Conservation (phyloP, 2,113 vertebrate genomes). For the Oriolus oriolus region DNA sequence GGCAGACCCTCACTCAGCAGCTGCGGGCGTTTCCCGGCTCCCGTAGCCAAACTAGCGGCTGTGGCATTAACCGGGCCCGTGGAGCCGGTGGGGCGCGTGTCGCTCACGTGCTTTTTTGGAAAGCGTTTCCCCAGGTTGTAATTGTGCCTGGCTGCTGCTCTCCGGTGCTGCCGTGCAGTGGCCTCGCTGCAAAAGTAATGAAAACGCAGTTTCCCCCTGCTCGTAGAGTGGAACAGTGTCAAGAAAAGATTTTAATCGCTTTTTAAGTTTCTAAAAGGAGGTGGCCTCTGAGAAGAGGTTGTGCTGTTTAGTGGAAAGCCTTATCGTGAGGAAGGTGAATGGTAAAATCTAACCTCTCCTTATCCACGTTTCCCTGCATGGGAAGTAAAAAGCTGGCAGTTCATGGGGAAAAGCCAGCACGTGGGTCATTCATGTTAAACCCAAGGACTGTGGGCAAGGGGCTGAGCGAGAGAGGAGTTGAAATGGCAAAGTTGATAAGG, state of each 20-base stretch:
- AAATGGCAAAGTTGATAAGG: not conserved
- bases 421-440: not conserved
- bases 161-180: not conserved
- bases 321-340: not conserved
- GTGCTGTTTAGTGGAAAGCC: not conserved
- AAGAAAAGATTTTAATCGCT: not conserved
- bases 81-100: not conserved
- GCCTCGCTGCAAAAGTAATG: not conserved
- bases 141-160: not conserved
- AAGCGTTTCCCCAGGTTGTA: not conserved
- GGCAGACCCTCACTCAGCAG: not conserved
- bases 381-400: not conserved
- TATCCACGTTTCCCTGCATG: not conserved
- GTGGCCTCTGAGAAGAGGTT: not conserved
- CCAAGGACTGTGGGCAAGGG: not conserved
- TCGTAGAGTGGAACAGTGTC: not conserved
- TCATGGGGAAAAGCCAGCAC: not conserved
- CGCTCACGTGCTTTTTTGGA: not conserved
- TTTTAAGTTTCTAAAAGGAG: not conserved
- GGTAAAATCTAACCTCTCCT: not conserved
- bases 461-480: not conserved
- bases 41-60: fast-evolving
- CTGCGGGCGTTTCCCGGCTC: not conserved
- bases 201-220: not conserved
- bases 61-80: not conserved